Evolutionary conservation across 2,797 vertebrate species (phyloP).

Genomic region (Schizopygopsis malacanthus): DNA sequence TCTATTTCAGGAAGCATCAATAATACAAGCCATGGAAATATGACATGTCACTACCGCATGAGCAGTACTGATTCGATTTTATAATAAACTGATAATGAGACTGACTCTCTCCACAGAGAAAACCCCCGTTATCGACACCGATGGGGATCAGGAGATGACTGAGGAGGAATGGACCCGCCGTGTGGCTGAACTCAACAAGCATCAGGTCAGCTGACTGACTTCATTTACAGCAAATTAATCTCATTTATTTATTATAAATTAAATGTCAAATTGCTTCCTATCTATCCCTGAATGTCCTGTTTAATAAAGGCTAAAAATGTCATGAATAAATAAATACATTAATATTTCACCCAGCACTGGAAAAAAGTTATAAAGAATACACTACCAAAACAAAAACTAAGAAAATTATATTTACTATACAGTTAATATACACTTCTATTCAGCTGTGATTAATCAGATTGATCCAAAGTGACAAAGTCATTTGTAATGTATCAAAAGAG

Average conservation of each 20-base stretch:
- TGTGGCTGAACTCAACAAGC: slow-evolving; percentile 93
- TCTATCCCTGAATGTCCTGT: neutral
- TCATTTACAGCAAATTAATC: neutral
- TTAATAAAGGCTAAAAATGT: too few species aligned
- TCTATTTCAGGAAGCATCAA: neutral
- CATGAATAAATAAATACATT: neutral
- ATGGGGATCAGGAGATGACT: slow-evolving; percentile 81
- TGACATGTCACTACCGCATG: neutral
- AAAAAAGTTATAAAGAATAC: neutral
- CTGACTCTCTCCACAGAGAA: slow-evolving; percentile 73
- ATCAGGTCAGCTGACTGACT: slow-evolving; percentile 83
- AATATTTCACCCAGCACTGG: neutral
- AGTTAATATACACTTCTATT: too few species aligned
- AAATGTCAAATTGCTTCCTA: neutral
- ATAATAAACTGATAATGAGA: neutral
- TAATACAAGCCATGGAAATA: neutral
- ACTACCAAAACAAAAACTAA: too few species aligned
- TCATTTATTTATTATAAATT: neutral
- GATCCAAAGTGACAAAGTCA: neutral
- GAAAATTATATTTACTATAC: too few species aligned
- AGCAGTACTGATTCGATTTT: neutral
- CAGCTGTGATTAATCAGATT: too few species aligned
- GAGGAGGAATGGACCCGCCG: slow-evolving; percentile 93
- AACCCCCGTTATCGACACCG: slow-evolving; percentile 75
- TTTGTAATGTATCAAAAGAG: neutral